Base-by-base conservation (phyloP, 2,797 vertebrate genomes). In the Molossus molossus region DNA sequence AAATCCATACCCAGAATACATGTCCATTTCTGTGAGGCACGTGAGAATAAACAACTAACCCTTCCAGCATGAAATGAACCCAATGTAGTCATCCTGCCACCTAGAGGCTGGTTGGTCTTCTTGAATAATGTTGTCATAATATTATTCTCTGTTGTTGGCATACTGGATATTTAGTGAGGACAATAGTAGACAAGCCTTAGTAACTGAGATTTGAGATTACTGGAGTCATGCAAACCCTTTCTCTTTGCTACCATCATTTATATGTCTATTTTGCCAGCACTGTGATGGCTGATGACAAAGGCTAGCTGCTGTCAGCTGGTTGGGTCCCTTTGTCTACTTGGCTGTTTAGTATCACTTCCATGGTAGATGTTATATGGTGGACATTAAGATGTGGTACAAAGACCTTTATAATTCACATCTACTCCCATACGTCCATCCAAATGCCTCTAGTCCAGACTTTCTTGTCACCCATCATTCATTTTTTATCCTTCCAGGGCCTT, bases 1-100 rank as follows among this genome's bases (percentile, higher is more conserved):
- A 94, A 92, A 87, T 18, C 55, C 37, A 94, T 48, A 48, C 20
- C 50, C 29, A 76, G 64, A 92, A 86, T 64, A 65, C 13, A 84
- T 21, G 48, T 76, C 23, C 70, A 84, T 67, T 69, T 17, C 27
- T 55, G 4, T 48, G 57, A 82, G 27, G 62, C 27, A 57, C 9
- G 17, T 70, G 75, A 86, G 40, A 72, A 67, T 67, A 77, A 91
- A 65, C 55, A 65, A 60, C 18, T 55, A 86, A 33, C 40, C 21
- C 23, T 77, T n/a, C 45, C 33, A 50, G 33, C 18, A 94, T 50
- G 20, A 95, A 79, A 87, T 57, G 53, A 73, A 57, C 40, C 72
- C 75, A 40, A 0, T 70, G 13, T 45, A 70, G 5, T 58, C 20
- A 72, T 65, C 29, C 40, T 57, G 7, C 18, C 40, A 87, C 69